Evolutionary conservation across 2,113 vertebrate species (phyloP), one percentile per base, ranked within the genome.

Genomic region (Piprites chloris): DNA sequence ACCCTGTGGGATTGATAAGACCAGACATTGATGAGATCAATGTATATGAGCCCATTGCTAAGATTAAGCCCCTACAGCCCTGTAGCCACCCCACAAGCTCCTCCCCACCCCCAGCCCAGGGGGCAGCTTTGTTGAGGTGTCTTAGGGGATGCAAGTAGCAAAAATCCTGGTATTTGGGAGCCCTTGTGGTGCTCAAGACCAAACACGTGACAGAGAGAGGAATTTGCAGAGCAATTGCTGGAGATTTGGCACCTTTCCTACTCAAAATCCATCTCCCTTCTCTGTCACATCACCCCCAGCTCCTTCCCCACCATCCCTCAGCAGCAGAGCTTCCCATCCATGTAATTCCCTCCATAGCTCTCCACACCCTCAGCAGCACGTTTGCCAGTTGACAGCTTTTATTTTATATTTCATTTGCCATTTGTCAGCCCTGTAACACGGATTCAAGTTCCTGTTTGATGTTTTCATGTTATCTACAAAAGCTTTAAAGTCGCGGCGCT

Each of bases 341-440:
- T 19, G 18, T 20, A 32, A 33, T 35, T 65, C 59, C 27, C 47
- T 69, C 32, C 0, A 19, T 11, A 74, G 63, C 74, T 53, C 78
- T 59, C 83, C 53, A 18, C 5, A 14, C 24, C 71, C 35, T 73
- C 82, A 37, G 85, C 74, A 83, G 55, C 86, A 65, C 53, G 58
- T 92, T 95, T 92, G 90, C 77, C 61, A 33, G 14, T 9, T 95
- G 94, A 92, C 93, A 97, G 95, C 59, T 74, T 89, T 91, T 90
- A 91, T 90, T 96, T 97, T 28, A 19, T 82, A 87, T 96, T 95
- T 94, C 90, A 68, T 96, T 97, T 96, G 89, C 96, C 94, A 21
- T 93, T 94, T 96, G 96, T 93, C 96, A 96, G 87, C 83, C 55
- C 3, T 2, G 83, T 77, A 95, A 39, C 95, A 61, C 14, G 8